Conservation (phyloP, 2,888 invertebrate genomes). For the Drosophila quinaria region DNA sequence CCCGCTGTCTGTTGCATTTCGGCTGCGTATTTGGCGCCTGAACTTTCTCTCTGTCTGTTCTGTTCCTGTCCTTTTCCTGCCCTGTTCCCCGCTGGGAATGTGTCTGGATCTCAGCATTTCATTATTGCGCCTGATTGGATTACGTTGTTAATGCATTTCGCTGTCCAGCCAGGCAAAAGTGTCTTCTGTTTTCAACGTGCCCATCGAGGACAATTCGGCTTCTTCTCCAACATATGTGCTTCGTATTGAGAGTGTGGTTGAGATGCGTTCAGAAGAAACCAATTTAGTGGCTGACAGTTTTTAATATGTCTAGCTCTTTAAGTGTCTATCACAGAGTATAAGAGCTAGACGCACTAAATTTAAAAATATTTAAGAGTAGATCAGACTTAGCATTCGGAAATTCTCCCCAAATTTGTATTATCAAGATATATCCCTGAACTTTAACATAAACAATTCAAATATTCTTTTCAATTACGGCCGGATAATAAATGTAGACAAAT, state of each 20-base stretch:
- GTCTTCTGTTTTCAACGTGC: not conserved
- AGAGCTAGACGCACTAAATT: not conserved
- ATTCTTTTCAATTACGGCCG: too few relatives aligned
- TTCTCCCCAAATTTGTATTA: too few relatives aligned
- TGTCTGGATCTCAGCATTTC: constrained; percentile 63
- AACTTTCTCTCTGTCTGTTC: constrained; percentile 2
- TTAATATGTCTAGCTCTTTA: not conserved
- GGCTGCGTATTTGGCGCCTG: constrained; percentile 29
- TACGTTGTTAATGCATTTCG: constrained; percentile 71
- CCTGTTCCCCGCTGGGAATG: constrained; percentile 14
- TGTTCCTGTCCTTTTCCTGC: not conserved
- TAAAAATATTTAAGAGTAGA: not conserved
- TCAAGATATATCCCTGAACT: too few relatives aligned
- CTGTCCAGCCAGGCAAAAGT: constrained; percentile 17
- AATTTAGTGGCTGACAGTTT: not conserved
- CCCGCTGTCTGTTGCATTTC: constrained; percentile 40
- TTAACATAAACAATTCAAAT: too few relatives aligned
- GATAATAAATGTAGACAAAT: too few relatives aligned
- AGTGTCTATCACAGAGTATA: not conserved
- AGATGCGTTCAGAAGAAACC: not conserved
- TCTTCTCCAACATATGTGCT: not conserved
- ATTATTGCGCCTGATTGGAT: constrained; percentile 72
- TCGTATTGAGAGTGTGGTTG: not conserved
- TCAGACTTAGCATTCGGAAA: not conserved
- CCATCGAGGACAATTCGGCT: not conserved